Base-by-base conservation (phyloP, 2,797 vertebrate genomes). In the Fratercula arctica region DNA sequence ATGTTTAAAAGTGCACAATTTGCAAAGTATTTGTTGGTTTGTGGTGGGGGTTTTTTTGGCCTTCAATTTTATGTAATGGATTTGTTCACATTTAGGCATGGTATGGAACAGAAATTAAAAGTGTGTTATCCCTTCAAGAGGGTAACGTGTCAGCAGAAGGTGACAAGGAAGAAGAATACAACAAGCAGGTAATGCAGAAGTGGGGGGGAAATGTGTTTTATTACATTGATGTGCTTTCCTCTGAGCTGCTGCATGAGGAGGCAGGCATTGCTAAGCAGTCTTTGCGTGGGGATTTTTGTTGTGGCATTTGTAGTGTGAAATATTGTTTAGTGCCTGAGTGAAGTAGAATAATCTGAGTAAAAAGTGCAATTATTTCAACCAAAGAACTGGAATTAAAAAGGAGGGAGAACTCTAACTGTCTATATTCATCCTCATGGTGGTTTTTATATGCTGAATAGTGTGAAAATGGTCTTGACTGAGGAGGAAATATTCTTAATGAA, bases 91-190 rank as follows among this genome's bases (percentile, higher is more conserved):
- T 96, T 84, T 97, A 99, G 98, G 97, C 86, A 79, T 90, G 98
- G 59, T 98, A 97, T 91, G 96, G 98, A 93, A 97, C 97, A 97
- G 98, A 97, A 92, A 97, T 98, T 93, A 98, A 97, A 96, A 98
- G 89, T 46, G 92, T 92, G 67, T 92, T 96, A 63, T 96, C 97
- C 51, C 94, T 93, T 86, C 94, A 80, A 74, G 98, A 96, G 96
- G 98, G 96, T 59, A 90, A 84, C 57, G 85, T 67, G 43, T 85
- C 78, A 53, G 59, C 64, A 35, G 95, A 78, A 89, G 70, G 48
- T 66, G 94, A 90, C 79, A 13, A 96, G 95, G 93, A 95, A 80
- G 92, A 79, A 85, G 93, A 87, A 87, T 45, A 31, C 67, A 33
- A 35, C 3, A 2, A 95, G 93, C 97, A 97, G 97, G 98, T 98